Base-by-base conservation (phyloP, 2,797 vertebrate species). In the Pagetopsis macropterus region DNA sequence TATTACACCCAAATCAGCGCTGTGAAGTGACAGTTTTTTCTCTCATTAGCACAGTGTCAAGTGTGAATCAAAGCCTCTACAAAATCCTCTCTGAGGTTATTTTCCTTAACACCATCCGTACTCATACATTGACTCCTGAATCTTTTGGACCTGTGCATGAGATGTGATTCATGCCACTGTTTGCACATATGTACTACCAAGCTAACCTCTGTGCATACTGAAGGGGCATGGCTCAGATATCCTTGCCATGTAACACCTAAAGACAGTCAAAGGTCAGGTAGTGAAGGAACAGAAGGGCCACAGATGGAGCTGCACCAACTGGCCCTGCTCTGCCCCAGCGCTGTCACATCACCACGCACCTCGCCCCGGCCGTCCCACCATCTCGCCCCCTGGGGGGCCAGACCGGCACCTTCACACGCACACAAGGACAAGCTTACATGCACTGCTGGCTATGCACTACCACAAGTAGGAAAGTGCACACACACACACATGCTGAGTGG, bases 251-350 rank as follows among this genome's bases (percentile, higher is more conserved):
- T 89, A 90, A 89, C 88, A 92, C 89, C 85, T 89, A 90, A 91
- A 94, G 92, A 91, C 89, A 90, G 90, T 92, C 91, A 91, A 94
- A 93, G 93, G 92, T 94, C 87, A 87, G 40, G 68, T 51, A 37
- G 56, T 80, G 73, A 68, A 76, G 78, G 79, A 91, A 87, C 93
- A 94, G 91, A 92, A 91, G 91, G 91, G 81, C 84, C 88, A 90
- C 93, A 94, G 93, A 94, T 94, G 93, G 92, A 92, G 80, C 78
- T 78, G 78, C 75, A 80, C 80, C 50, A 66, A 79, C 57, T 63
- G 83, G 66, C 75, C 84, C 84, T 78, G 72, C 81, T 87, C 77
- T 84, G 85, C 85, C 88, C 75, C 73, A 10, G 66, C 13, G 73
- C 89, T 93, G 92, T 93, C 92, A 91, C 78, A 89, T 90, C 86